Evolutionary conservation across 2,113 vertebrate species (phyloP).

Genomic region (Nibea coibor): DNA sequence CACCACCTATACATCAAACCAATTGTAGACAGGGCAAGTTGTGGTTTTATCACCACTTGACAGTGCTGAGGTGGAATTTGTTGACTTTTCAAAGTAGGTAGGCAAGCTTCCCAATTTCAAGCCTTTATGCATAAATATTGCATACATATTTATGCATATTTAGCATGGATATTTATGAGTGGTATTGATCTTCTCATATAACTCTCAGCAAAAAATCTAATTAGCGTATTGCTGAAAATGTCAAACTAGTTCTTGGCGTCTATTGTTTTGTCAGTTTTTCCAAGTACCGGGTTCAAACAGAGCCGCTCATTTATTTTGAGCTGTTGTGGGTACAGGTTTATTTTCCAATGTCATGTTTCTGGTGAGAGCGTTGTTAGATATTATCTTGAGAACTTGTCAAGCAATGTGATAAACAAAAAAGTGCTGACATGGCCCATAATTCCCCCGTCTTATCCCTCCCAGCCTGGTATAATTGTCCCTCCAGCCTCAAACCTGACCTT

Average conservation of each 20-base stretch:
- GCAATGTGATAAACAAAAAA: slow-evolving; percentile 42
- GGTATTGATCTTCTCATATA: not conserved
- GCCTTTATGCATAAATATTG: not conserved
- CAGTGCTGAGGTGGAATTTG: not conserved
- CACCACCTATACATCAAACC: not conserved
- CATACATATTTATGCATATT: no score
- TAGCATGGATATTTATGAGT: not conserved
- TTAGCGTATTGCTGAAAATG: no score
- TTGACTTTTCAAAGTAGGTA: not conserved
- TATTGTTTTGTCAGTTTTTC: not conserved
- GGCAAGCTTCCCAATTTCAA: not conserved
- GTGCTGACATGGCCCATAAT: slow-evolving; percentile 54
- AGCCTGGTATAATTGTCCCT: slow-evolving; percentile 68
- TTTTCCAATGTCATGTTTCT: slow-evolving; percentile 9
- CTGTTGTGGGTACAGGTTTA: not conserved
- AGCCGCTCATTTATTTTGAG: not conserved
- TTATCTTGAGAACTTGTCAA: slow-evolving; percentile 54
- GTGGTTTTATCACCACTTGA: not conserved
- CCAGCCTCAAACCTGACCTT: slow-evolving; percentile 71
- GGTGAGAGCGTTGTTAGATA: slow-evolving; percentile 2
- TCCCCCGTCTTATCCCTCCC: slow-evolving; percentile 51
- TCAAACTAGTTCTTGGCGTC: no score
- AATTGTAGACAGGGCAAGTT: not conserved
- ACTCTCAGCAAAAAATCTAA: not conserved
- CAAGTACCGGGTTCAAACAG: not conserved